These are phyloP conservation scores for Zaprionus lachaisei DNA, from an alignment of 1,140 invertebrate species.

Conservation along the genomic window DNA sequence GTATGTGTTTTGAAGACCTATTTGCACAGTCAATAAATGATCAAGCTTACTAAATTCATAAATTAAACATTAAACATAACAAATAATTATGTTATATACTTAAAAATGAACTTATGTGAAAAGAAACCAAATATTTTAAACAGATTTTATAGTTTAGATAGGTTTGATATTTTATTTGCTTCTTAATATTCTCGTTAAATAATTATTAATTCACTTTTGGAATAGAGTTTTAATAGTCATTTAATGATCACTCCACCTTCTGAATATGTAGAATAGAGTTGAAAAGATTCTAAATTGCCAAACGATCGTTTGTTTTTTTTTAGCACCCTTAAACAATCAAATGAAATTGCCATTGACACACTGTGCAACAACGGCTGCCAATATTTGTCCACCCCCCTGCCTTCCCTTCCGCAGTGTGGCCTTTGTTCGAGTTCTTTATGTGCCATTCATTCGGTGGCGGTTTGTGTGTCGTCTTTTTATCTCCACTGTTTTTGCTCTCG, in stretches of 20 bases:
- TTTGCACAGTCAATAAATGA: too few relatives aligned
- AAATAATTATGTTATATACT: too few relatives aligned
- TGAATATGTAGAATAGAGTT: neutral
- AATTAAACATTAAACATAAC: too few relatives aligned
- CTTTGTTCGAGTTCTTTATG: constrained; percentile 66
- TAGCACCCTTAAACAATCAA: constrained; percentile 1
- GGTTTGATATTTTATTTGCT: neutral
- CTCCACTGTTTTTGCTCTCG: constrained; percentile 51
- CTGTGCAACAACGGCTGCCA: constrained; percentile 43
- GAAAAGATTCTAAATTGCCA: neutral
- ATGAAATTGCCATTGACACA: constrained; percentile 24
- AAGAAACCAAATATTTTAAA: too few relatives aligned
- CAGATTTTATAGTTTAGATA: neutral
- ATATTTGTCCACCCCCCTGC: constrained; percentile 46
- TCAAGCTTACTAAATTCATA: too few relatives aligned
- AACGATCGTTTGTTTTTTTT: neutral
- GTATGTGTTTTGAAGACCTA: too few relatives aligned
- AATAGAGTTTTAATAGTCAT: neutral
- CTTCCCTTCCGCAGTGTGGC: constrained; percentile 5
- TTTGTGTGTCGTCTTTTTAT: constrained; percentile 75
- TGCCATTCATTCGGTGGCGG: constrained; percentile 75
- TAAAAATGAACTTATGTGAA: too few relatives aligned
- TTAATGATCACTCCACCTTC: neutral
- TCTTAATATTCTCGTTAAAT: neutral
- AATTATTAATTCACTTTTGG: neutral